Base-by-base conservation (phyloP, 64 coral and sea anemone genomes). In the Hydrozoanthus tunicans region DNA sequence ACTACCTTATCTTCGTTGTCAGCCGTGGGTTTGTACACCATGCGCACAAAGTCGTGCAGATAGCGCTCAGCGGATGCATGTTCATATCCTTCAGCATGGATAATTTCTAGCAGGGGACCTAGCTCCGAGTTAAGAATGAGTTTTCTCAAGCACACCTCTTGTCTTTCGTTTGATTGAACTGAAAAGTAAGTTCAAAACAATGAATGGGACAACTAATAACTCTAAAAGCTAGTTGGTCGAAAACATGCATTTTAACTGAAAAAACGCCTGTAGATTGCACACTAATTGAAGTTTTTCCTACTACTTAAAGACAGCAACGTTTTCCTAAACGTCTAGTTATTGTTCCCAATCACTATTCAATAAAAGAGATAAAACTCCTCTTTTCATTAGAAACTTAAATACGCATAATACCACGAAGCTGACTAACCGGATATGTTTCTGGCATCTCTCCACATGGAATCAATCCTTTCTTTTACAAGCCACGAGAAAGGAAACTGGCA, bases 401-500 rank as follows among this genome's bases (percentile, higher is more conserved):
- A 43, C 32, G 32, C 32, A 1, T 43, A 43, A 43, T 0, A 43
- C 32, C 32, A 2, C 2, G 6, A 73, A 26, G 1, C 70, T 9
- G 7, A 9, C n/a, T 73, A 2, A 94, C 93, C 90, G 88, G 90
- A 58, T 60, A 94, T 73, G 17, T 43, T 89, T 8, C 43, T 81
- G 9, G 90, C 93, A 15, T 89, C 75, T 6, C 26, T 78, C 93
- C 93, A 94, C 56, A 94, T 92, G 58, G n/a, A 70, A 58, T 92
- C 85, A 32, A 85, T 70, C 5, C 67, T 89, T 58, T 94, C 95
- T 56, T 94, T 94, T 61, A 97, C 62, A 11, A 97, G 73, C 95
- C 95, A 97, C 2, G 95, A 97, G 90, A 97, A 97, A 4, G 95
- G 92, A 26, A 92, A 91, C 83, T 88, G 76, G 32, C 90, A 62